Percentiles rank a stretch among this genome's conserved stretches.
Evolutionary conservation across 2,888 invertebrate species (phyloP).

Genomic region (Argyresthia albistria): DNA sequence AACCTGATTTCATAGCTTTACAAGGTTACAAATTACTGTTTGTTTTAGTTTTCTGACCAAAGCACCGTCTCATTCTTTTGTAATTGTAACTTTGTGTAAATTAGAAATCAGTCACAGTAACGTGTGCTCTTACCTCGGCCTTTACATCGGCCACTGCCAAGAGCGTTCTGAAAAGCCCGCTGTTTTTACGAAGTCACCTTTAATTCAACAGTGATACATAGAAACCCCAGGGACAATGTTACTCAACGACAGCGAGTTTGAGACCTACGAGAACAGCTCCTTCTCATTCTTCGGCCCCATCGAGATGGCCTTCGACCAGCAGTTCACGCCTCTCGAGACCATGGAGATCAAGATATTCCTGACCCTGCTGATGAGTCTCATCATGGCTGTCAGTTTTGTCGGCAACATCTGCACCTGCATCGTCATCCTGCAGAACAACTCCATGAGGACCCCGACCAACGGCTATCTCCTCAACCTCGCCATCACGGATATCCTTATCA

Average conservation of each 20-base stretch:
- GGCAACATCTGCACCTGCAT: constrained; percentile 85
- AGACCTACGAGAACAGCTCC: constrained; percentile 21
- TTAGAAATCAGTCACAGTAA: too few relatives aligned
- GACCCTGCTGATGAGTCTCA: constrained; percentile 71
- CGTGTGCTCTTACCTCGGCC: too few relatives aligned
- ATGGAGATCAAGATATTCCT: constrained; percentile 64
- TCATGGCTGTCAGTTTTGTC: constrained; percentile 78
- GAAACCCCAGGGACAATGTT: neutral
- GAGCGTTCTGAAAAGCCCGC: too few relatives aligned
- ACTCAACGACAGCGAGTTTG: neutral
- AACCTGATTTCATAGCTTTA: too few relatives aligned
- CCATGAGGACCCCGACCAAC: constrained; percentile 88
- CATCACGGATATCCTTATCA: constrained; percentile 80
- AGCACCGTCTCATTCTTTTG: too few relatives aligned
- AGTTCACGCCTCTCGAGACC: constrained; percentile 40
- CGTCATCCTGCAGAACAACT: constrained; percentile 79
- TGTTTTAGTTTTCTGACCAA: too few relatives aligned
- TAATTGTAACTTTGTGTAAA: too few relatives aligned
- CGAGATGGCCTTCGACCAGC: constrained; percentile 40
- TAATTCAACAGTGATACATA: too few relatives aligned
- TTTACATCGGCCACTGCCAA: too few relatives aligned
- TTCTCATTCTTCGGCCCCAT: constrained; percentile 44
- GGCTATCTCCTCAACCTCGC: constrained; percentile 86
- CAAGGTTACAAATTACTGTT: too few relatives aligned
- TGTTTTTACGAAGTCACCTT: too few relatives aligned